Evolutionary conservation across 2,113 vertebrate species (phyloP).

Genomic region (Lamprologus ornatipinnis): DNA sequence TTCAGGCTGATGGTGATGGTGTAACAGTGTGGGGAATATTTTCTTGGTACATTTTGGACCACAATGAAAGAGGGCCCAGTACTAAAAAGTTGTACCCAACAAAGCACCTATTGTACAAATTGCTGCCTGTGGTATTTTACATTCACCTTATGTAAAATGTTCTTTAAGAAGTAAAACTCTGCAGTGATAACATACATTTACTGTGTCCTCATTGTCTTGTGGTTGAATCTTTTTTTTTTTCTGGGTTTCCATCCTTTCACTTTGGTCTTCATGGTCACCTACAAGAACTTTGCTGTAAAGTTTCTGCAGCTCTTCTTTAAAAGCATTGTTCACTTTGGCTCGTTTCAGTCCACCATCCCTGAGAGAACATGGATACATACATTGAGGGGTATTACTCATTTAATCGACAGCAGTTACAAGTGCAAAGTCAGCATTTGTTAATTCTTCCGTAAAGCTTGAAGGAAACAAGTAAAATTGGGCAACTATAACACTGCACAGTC

Average conservation of each 20-base stretch:
- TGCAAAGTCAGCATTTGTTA: neutral
- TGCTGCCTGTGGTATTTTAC: neutral
- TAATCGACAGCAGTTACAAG: neutral
- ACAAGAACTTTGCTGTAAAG: constrained; percentile 89
- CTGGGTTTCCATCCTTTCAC: constrained; percentile 44
- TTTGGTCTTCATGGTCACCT: constrained; percentile 75
- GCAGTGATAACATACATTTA: neutral
- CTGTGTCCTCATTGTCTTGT: constrained; percentile 31
- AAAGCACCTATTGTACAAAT: neutral
- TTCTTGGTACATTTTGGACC: neutral
- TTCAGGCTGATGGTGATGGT: neutral
- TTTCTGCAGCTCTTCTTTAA: constrained; percentile 90
- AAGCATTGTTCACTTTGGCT: constrained; percentile 84
- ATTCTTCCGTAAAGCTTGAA: neutral
- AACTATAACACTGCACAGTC: neutral
- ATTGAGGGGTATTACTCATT: neutral
- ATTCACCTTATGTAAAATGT: neutral
- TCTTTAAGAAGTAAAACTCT: neutral
- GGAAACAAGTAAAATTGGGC: neutral
- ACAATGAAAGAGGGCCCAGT: neutral
- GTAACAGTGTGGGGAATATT: neutral
- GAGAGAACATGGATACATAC: neutral
- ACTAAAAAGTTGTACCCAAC: neutral
- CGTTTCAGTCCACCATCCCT: constrained; percentile 94
- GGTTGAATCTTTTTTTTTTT: neutral